Evolutionary conservation across 2,113 vertebrate genomes (phyloP).

Genomic region (Oncorhynchus mykiss): DNA sequence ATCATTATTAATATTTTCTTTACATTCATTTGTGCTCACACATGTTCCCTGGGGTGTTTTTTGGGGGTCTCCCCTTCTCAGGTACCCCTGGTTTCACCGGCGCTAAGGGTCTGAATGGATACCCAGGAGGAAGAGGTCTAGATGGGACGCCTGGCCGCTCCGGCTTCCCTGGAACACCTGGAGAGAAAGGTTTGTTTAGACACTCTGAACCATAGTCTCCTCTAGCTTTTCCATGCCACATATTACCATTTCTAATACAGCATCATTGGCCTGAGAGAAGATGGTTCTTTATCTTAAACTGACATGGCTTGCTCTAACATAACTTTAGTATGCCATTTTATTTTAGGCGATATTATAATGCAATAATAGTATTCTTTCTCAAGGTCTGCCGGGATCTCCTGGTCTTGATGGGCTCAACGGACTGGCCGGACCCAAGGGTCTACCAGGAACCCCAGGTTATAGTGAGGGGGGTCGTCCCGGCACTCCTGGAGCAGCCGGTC

Average conservation of each 20-base stretch:
- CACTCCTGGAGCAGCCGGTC: conserved; percentile 77
- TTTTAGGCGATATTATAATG: neutral
- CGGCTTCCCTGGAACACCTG: conserved; percentile 71
- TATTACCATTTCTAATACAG: neutral
- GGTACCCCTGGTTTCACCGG: conserved; percentile 80
- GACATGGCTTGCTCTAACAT: neutral
- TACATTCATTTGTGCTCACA: neutral
- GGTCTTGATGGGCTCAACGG: conserved; percentile 92
- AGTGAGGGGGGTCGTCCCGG: conserved; percentile 75
- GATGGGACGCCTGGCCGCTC: conserved; percentile 75
- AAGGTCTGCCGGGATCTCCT: conserved; percentile 82
- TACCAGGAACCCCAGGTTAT: conserved; percentile 83
- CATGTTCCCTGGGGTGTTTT: neutral
- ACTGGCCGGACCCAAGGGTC: conserved; percentile 86
- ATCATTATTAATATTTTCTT: neutral
- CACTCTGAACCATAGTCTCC: neutral
- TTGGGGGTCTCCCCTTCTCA: conserved; percentile 36
- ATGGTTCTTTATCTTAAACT: neutral
- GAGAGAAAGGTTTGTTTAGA: conserved; percentile 78
- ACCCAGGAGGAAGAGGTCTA: conserved; percentile 76
- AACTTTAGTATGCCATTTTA: neutral
- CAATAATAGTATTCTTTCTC: conserved; percentile 1
- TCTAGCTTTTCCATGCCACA: neutral
- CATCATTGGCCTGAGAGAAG: neutral
- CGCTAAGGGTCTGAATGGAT: conserved; percentile 74